A percentile compares a stretch with the other conserved stretches of the same genome.
Conservation (phyloP, 35 echinoderm and acorn worm genomes). For the Hemicentrotus pulcherrimus region DNA sequence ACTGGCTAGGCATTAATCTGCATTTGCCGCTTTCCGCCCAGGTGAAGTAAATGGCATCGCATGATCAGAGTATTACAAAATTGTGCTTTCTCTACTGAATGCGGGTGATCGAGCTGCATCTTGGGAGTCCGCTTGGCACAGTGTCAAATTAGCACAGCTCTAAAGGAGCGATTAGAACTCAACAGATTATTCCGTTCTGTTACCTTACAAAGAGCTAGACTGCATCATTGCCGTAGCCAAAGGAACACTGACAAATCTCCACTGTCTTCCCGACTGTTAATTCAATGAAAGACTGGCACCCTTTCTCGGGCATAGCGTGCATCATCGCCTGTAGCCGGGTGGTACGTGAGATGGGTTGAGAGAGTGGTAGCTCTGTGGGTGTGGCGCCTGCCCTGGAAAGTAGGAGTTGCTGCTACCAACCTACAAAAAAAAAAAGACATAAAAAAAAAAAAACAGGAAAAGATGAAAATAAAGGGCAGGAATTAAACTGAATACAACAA, state of each 20-base stretch:
- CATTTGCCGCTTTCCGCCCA: not conserved
- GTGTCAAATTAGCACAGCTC: too few relatives aligned
- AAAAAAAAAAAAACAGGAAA: not conserved
- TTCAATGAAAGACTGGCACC: not conserved
- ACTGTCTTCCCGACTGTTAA: not conserved
- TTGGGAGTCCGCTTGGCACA: too few relatives aligned
- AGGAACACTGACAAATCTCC: not conserved
- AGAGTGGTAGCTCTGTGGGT: conserved; percentile 36
- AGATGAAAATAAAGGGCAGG: not conserved
- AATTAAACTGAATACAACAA: not conserved
- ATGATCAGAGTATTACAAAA: too few relatives aligned
- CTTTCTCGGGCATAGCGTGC: not conserved
- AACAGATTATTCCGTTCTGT: too few relatives aligned
- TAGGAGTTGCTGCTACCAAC: conserved; percentile 21
- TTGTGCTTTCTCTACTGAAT: too few relatives aligned
- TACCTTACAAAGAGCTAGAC: not conserved
- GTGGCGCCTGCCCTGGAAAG: conserved; percentile 28
- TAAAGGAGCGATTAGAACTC: not conserved
- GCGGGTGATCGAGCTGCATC: too few relatives aligned
- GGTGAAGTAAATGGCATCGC: too few relatives aligned
- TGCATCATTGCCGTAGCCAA: not conserved
- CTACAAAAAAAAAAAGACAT: not conserved
- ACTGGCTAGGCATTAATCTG: too few relatives aligned
- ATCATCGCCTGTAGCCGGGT: not conserved
- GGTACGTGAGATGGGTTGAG: conserved; percentile 43